Evolutionary conservation across 2,113 vertebrate genomes (phyloP), one percentile per base, ranked within the genome.

Genomic region (Nesogale talazaci): DNA sequence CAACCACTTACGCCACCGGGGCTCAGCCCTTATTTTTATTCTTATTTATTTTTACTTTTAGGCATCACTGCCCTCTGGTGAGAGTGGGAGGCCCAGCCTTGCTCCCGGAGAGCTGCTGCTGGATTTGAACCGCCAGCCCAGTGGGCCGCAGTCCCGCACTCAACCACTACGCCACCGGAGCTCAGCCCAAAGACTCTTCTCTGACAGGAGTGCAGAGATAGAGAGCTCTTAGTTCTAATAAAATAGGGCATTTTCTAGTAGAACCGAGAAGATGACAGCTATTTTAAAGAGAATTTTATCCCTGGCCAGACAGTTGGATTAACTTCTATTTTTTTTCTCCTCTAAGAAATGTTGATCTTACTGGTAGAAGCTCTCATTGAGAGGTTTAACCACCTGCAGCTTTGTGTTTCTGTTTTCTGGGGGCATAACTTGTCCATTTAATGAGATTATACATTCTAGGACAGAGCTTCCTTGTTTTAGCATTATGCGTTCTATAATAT

Each of bases 171-270:
- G 70, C 40, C 20, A 88, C 56, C 8, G 78, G 46, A 82, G 52
- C 15, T 83, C 52, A 22, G 31, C 65, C 83, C 87, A 87, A 74
- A 92, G 74, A 90, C 81, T 75, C 83, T 52, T 83, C 83, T 67
- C 77, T 83, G 25, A 88, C 38, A 76, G 65, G 12, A 65, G 22
- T 92, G 89, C 83, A 77, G 77, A 94, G 88, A 93, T 59, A 88
- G 91, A 88, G 72, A 57, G 29, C 27, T 92, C 20, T 88, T 75
- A 82, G 88, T 93, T 84, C 80, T 79, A 93, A 78, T 9, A 67
- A 29, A 88, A 59, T 70, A 67, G 40, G 72, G 80, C 78, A 61
- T 59, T 91, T 93, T 72, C 80, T 40, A 75, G 36, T 34, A 59
- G 80, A 91, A 74, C 34, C 46, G 25, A 6, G 59, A 86, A 86